Evolutionary conservation across 2,888 invertebrate genomes (phyloP).

Genomic region (Ctenicera cuprea): DNA sequence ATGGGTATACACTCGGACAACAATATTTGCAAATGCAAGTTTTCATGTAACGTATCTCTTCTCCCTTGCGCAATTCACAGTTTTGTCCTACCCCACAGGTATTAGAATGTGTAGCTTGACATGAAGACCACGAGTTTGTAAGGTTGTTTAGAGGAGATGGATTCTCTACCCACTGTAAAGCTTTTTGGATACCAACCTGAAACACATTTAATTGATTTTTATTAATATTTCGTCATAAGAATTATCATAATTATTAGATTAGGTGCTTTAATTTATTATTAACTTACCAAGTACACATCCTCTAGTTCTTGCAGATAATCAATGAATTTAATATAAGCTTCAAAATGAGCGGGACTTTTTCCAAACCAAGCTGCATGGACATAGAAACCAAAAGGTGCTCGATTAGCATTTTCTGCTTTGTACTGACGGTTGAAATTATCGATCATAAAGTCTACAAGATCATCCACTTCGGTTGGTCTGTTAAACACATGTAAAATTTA

Average conservation of each 20-base stretch:
- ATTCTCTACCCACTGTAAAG: conserved; percentile 76
- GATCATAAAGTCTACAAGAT: conserved; percentile 76
- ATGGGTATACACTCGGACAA: conserved; percentile 76
- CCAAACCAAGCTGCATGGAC: conserved; percentile 80
- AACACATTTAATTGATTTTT: no score
- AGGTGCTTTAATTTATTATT: no score
- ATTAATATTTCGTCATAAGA: no score
- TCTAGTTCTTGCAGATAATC: conserved; percentile 73
- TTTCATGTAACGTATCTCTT: conserved; percentile 71
- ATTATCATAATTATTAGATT: no score
- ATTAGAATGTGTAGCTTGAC: conserved; percentile 53
- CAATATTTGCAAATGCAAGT: conserved; percentile 70
- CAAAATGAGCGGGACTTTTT: conserved; percentile 71
- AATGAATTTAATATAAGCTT: conserved; percentile 76
- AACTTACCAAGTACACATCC: conserved; percentile 77
- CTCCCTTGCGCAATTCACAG: conserved; percentile 55
- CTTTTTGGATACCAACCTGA: conserved; percentile 72
- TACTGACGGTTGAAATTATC: conserved; percentile 78
- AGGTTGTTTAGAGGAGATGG: conserved; percentile 73
- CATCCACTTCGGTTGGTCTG: conserved; percentile 72
- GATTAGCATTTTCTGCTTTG: conserved; percentile 70
- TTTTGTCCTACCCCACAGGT: conserved; percentile 57
- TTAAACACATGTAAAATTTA: not conserved
- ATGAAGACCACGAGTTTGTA: conserved; percentile 62
- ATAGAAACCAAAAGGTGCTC: conserved; percentile 81